Evolutionary conservation across 2,888 invertebrate species (phyloP), one percentile per base, ranked within the genome.

Genomic region (Spatulosminthurus flaviceps): DNA sequence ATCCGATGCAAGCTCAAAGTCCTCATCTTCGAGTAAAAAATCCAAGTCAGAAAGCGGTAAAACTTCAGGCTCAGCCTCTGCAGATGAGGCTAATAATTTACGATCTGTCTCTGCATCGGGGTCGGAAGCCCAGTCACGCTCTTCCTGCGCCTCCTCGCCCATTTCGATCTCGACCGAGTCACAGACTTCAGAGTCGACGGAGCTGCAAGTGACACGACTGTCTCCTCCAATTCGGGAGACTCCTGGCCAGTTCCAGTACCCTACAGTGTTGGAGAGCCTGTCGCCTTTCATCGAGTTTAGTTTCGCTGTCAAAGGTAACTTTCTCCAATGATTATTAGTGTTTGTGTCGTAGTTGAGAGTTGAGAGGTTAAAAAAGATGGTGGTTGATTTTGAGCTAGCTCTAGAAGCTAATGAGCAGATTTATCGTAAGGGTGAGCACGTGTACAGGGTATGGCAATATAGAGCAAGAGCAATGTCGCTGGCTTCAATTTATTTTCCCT

Each of bases 301-400:
- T 80, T 85, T 82, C 85, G 82, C 84, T 82, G 85, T 85, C 71
- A 84, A 85, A 85, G 85, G 85, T 85, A 84, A 84, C 81, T 73
- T 34, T 26, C 34, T 29, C 21, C 51, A 13, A 4, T 51, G 16
- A 51, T 51, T 16, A 4, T 51, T 51, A n/a, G n/a, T n/a, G n/a
- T n/a, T n/a, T n/a, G n/a, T n/a, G n/a, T n/a, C n/a, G n/a, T n/a
- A n/a, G n/a, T n/a, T n/a, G n/a, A n/a, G n/a, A n/a, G n/a, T n/a
- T n/a, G n/a, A 26, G 4, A 16, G 66, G 66, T 13, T 22, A 66
- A 21, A 26, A 26, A 26, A 16, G 26, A 28, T 26, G 26, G 7
- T 67, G 67, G 19, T 67, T 29, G 24, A 16, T 28, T 22, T 26
- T 67, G 28, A 34, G 67, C 2, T 66, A 24, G 13, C 24, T 24